Evolutionary conservation across 2,113 vertebrate genomes (phyloP).

Genomic region (Haemorhous mexicanus): DNA sequence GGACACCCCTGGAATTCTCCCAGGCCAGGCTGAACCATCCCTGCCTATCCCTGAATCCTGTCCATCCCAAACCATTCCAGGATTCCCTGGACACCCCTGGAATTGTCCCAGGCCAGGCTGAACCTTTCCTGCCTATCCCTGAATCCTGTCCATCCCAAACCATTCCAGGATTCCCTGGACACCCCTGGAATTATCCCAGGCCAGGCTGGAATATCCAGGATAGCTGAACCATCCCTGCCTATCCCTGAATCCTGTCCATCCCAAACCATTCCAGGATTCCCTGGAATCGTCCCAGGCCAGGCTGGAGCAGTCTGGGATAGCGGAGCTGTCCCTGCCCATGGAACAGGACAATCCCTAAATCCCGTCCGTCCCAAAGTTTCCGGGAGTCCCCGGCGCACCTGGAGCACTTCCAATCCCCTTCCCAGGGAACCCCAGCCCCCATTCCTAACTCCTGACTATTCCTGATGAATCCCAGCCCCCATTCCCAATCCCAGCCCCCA

Average conservation of each 20-base stretch:
- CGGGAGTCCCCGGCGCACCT: too few species aligned
- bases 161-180: neutral
- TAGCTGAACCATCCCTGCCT: too few species aligned
- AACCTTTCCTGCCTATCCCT: neutral
- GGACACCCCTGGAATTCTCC: neutral
- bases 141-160: neutral
- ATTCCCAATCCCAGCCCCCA: too few species aligned
- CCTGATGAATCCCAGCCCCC: neutral
- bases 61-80: too few species aligned
- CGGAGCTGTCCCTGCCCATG: neutral
- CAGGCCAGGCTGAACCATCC: neutral
- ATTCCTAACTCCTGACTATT: too few species aligned
- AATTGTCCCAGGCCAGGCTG: neutral
- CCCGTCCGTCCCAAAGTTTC: neutral
- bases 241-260: too few species aligned
- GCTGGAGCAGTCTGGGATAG: neutral
- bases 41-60: neutral
- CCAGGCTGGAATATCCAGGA: neutral
- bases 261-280: too few species aligned
- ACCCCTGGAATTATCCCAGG: neutral
- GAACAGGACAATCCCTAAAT: neutral
- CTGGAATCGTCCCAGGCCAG: too few species aligned
- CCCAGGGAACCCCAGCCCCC: too few species aligned
- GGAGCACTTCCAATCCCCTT: rapidly evolving
- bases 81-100: neutral